phyloP scores from a whole-genome alignment of 2,113 vertebrate species.

The Ivindomyrus marchei region DNA sequence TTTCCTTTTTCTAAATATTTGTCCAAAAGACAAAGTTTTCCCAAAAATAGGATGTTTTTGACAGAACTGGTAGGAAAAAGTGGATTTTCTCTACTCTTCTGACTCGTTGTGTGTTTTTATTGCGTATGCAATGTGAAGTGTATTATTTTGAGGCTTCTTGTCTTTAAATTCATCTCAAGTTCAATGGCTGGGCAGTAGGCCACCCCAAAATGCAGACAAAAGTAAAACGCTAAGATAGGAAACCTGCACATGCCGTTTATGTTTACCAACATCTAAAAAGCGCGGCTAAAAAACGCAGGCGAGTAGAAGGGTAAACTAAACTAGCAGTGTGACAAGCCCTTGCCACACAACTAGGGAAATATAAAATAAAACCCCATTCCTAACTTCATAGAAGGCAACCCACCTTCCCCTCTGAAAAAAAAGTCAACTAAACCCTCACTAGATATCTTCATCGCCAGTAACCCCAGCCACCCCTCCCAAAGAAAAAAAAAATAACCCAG shows the following conservation, averaged over 20 bases:
- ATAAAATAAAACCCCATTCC: not conserved
- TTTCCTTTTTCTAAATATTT: not conserved
- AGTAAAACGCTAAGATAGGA: not conserved
- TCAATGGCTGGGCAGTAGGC: conserved; percentile 31
- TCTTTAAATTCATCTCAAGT: conserved; percentile 33
- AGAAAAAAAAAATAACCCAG: not conserved
- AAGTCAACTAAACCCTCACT: not conserved
- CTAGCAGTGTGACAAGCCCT: not conserved
- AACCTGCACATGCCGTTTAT: not conserved
- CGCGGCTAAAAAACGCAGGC: not conserved
- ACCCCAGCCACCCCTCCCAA: not conserved
- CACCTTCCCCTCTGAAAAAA: not conserved
- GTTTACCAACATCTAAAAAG: not conserved
- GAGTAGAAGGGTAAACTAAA: not conserved
- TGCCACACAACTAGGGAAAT: not conserved
- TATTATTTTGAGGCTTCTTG: conserved; percentile 29
- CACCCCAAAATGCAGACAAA: conserved; percentile 32
- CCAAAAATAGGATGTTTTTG: not conserved
- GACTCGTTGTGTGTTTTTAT: not conserved
- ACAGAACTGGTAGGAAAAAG: not conserved
- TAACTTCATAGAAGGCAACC: not conserved
- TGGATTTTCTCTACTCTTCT: not conserved
- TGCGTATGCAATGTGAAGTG: not conserved
- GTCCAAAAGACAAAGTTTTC: not conserved
- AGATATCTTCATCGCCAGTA: not conserved